These are phyloP conservation scores for Tragopan temminckii DNA, from an alignment of 2,797 vertebrate species.

Conservation along the genomic window DNA sequence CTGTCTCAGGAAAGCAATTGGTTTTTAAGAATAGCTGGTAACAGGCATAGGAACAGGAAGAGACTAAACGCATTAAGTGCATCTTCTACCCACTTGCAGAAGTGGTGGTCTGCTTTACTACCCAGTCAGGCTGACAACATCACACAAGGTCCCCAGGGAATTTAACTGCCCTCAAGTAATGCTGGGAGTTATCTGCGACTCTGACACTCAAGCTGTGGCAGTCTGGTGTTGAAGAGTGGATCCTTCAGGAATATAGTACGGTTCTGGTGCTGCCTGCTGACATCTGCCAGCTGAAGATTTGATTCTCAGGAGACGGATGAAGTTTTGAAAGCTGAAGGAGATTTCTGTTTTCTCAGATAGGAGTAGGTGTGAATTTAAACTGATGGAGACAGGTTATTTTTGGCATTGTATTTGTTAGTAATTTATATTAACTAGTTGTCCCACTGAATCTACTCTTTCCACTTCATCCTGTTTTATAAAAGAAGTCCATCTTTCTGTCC, in stretches of 20 bases:
- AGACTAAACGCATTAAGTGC: not conserved
- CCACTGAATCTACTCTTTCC: not conserved
- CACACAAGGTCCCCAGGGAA: not conserved
- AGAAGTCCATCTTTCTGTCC: not conserved
- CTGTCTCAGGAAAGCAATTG: not conserved
- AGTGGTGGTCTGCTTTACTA: not conserved
- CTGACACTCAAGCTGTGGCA: not conserved
- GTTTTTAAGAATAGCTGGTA: not conserved
- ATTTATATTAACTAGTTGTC: constrained; percentile 10
- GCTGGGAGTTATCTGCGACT: not conserved
- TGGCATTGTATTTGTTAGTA: not conserved
- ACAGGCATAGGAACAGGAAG: not conserved
- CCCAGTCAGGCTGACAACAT: not conserved
- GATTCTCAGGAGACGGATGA: not conserved
- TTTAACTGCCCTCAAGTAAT: not conserved
- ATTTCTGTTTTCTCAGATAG: not conserved
- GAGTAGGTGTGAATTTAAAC: constrained; percentile 23
- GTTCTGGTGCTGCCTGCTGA: not conserved
- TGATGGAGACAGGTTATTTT: not conserved
- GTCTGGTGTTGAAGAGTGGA: not conserved
- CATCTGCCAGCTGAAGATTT: not conserved
- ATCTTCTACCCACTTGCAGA: not conserved
- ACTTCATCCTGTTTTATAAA: not conserved
- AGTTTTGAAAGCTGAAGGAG: not conserved
- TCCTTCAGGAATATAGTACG: not conserved